Evolutionary conservation across 2,888 invertebrate species (phyloP).

Genomic region (Tachystola acroxantha): DNA sequence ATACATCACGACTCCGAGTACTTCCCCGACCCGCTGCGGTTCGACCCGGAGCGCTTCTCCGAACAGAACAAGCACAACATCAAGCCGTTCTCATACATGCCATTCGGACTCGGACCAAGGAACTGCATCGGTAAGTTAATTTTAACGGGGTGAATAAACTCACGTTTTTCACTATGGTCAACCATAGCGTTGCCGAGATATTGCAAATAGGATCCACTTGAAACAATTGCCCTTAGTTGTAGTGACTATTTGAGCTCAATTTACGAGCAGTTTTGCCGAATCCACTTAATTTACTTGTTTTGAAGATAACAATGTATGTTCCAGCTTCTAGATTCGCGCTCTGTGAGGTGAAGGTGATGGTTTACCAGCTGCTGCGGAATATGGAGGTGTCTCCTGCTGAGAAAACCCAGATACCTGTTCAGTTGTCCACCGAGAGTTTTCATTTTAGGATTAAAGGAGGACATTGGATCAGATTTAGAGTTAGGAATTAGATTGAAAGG

Average conservation of each 20-base stretch:
- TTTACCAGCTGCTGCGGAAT: constrained; percentile 46
- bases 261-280: no score
- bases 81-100: constrained; percentile 40
- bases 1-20: constrained; percentile 63
- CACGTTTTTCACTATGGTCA: no score
- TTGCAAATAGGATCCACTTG: no score
- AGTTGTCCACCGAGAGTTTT: constrained; percentile 28
- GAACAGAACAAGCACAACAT: constrained; percentile 67
- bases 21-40: constrained; percentile 68
- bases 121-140: constrained; percentile 71
- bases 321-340: constrained; percentile 55
- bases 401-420: constrained; percentile 37
- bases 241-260: no score
- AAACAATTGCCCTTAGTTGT: no score
- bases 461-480: constrained; percentile 38
- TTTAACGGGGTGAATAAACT: no score
- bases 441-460: constrained; percentile 41
- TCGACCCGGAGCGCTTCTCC: constrained; percentile 77
- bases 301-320: no score
- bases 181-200: no score
- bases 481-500: background rate
- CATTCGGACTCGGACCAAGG: constrained; percentile 76
- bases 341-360: constrained; percentile 52
- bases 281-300: no score
- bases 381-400: constrained; percentile 41